Evolutionary conservation across 2,113 vertebrate species (phyloP).

Genomic region (Heterotilapia buettikoferi): DNA sequence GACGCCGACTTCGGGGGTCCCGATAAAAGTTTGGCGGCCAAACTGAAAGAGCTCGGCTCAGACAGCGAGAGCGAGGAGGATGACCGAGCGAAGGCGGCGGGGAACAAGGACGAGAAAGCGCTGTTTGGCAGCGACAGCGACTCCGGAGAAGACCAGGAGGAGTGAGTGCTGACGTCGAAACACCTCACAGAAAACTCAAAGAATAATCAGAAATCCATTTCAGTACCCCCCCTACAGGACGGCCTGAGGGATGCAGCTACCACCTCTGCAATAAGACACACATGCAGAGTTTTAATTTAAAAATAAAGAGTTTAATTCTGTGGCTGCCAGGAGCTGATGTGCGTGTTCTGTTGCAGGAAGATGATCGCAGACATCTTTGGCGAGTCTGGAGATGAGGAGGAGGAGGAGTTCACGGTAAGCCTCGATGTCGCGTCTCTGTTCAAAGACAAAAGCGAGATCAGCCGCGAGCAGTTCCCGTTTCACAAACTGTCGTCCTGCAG

Average conservation of each 20-base stretch:
- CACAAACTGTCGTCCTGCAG: conserved; percentile 56
- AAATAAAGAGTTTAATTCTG: not conserved
- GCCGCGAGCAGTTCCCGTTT: not conserved
- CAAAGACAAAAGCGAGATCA: not conserved
- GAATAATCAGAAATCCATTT: not conserved
- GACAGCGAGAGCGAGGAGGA: conserved; percentile 85
- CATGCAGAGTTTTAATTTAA: not conserved
- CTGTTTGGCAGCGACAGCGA: conserved; percentile 96
- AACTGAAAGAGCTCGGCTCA: conserved; percentile 75
- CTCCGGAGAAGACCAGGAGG: conserved; percentile 84
- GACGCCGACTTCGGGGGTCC: conserved; percentile 66
- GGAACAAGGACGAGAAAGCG: conserved; percentile 84
- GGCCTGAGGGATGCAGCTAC: not conserved
- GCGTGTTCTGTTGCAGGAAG: conserved; percentile 73
- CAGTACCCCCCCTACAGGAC: not conserved
- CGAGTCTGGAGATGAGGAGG: conserved; percentile 96
- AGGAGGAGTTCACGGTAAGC: conserved; percentile 89
- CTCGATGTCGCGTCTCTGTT: fast-evolving
- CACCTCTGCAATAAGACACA: not conserved
- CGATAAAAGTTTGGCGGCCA: conserved; percentile 72
- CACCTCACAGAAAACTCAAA: not conserved
- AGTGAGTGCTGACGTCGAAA: conserved; percentile 73
- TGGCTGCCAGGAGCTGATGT: not conserved
- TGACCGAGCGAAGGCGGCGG: conserved; percentile 57
- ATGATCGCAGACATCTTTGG: conserved; percentile 99